Base-by-base conservation (phyloP, 2,113 vertebrate genomes). In the Sterrhoptilus dennistouni region DNA sequence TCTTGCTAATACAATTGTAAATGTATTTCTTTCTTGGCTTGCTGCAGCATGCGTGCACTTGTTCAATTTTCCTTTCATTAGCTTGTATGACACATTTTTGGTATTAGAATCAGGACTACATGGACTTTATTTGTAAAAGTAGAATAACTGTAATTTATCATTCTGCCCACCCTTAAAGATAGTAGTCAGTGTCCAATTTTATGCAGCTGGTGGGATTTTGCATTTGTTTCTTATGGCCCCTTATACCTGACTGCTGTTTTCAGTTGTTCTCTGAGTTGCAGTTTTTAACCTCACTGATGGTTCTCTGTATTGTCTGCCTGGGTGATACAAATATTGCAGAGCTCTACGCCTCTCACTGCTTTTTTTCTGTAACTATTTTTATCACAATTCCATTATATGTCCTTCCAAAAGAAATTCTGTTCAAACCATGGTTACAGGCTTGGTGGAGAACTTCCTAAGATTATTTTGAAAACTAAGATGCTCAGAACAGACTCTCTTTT, bases 51-150 rank as follows among this genome's bases (percentile, higher is more conserved):
- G 86, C 0, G 0, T 81, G 50, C 83, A 63, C 68, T 93, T 93
- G 83, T 90, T 95, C 77, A 80, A 52, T 93, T 95, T 90, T 92
- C 76, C 82, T 96, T 96, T 93, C 86, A 77, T 95, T 93, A 93
- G 60, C 76, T 89, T 78, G 14, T 89, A 45, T 85, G 75, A 93
- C 63, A 53, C 87, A 69, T 74, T 95, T 89, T 96, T 82, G 42
- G 50, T 93, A 52, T 85, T 88, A 45, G 75, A 94, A 74, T 90
- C 64, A 63, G 38, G 45, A 59, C 59, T 83, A 69, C 63, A 28
- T 36, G 53, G 57, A 40, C 71, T 91, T 76, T 28, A 87, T 92
- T 88, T 90, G 69, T 64, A 56, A 21, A 90, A 33, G 42, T 47
- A 40, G 25, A 86, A 50, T 89, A 87, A 66, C 33, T 71, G 66